Conservation (phyloP, 2,113 vertebrate genomes). For the Microcebus griseorufus region DNA sequence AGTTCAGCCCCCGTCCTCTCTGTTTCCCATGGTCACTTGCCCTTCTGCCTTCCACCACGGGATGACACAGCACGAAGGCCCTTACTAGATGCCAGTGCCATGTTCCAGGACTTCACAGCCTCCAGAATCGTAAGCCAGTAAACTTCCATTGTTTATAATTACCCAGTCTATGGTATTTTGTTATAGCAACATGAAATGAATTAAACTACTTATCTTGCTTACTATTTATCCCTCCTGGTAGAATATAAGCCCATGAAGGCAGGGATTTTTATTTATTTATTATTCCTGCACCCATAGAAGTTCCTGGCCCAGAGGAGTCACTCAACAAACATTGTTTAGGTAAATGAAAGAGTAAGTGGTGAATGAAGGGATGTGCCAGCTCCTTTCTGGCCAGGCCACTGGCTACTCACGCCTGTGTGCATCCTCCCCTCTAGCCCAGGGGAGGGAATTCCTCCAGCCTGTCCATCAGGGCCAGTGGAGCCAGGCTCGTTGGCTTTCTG, state of each 20-base stretch:
- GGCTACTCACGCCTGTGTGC: background rate
- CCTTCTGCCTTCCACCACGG: background rate
- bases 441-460: background rate
- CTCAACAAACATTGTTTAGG: background rate
- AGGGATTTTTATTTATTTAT: background rate
- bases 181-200: background rate
- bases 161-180: background rate
- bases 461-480: accelerated
- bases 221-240: background rate
- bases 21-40: background rate
- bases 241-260: background rate
- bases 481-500: background rate
- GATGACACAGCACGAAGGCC: background rate
- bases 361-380: background rate
- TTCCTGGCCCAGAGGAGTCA: background rate
- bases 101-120: background rate
- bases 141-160: background rate
- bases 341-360: background rate
- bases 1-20: background rate
- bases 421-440: background rate
- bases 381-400: background rate
- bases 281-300: background rate
- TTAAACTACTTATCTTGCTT: background rate
- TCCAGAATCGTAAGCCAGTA: background rate
- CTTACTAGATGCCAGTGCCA: background rate